A percentile compares a stretch with the other conserved stretches of the same genome.
These are phyloP conservation scores for Leptarthrus brevirostris DNA, from an alignment of 2,888 invertebrate species.

Conservation along the genomic window DNA sequence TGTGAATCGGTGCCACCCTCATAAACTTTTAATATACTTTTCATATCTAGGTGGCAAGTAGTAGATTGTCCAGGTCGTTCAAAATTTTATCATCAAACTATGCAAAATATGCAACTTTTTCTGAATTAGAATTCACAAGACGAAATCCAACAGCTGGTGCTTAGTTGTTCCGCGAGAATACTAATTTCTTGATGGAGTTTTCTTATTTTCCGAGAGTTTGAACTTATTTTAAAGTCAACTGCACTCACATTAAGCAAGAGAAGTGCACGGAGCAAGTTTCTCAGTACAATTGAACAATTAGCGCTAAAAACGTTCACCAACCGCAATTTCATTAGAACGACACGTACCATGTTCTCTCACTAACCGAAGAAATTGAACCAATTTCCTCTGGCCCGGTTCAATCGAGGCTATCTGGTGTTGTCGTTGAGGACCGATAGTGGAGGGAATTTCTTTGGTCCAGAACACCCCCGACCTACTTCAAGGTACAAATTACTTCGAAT, in stretches of 20 bases:
- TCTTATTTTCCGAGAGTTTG: not conserved
- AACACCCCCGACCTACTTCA: slow-evolving; percentile 25
- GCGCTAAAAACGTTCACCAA: not conserved
- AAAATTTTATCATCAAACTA: not conserved
- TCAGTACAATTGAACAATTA: slow-evolving; percentile 17
- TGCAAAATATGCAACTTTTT: not conserved
- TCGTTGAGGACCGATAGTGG: not conserved
- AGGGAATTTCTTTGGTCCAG: not conserved
- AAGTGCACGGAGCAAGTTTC: not conserved
- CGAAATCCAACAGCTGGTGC: slow-evolving; percentile 16
- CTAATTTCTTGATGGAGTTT: slow-evolving; percentile 1
- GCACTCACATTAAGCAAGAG: not conserved
- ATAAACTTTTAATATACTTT: not conserved
- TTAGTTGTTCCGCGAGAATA: slow-evolving; percentile 7
- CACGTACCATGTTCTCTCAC: not conserved
- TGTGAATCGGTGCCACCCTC: not conserved
- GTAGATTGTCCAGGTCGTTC: too few species aligned
- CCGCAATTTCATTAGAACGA: slow-evolving; percentile 6
- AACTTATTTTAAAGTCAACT: not conserved
- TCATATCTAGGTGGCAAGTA: too few species aligned
- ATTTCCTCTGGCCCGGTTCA: not conserved
- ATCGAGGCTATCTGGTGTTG: slow-evolving; percentile 14
- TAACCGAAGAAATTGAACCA: slow-evolving; percentile 16
- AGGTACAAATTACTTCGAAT: not conserved
- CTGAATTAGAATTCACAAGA: slow-evolving; percentile 19